Conservation (phyloP, 2,888 invertebrate genomes). For the Sphecodes monilicornis region DNA sequence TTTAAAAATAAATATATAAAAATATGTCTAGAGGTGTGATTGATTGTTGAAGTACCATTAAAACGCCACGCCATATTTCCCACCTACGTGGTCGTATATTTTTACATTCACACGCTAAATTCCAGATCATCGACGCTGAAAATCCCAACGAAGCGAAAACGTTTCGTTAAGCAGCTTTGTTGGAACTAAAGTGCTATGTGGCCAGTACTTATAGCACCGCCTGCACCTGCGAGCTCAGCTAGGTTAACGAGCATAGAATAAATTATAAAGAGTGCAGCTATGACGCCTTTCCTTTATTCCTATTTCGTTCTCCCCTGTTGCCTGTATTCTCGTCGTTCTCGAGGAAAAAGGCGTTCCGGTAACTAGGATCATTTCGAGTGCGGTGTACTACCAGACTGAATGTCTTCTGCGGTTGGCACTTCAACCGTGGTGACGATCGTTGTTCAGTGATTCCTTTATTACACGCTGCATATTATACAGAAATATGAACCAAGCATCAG, state of each 20-base stretch:
- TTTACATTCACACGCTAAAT: slow-evolving; percentile 46
- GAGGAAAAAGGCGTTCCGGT: background rate
- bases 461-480: background rate
- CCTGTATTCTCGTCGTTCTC: no score
- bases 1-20: background rate
- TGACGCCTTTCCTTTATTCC: slow-evolving; percentile 51
- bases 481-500: background rate
- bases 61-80: background rate
- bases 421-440: background rate
- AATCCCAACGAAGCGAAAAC: slow-evolving; percentile 51
- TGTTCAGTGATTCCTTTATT: background rate
- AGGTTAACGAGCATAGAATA: slow-evolving; percentile 59
- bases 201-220: slow-evolving; percentile 32
- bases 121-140: slow-evolving; percentile 61
- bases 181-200: slow-evolving; percentile 43
- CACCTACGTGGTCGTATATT: slow-evolving; percentile 40
- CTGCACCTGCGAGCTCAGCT: slow-evolving; percentile 26
- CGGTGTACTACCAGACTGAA: background rate
- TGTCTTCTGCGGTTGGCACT: background rate
- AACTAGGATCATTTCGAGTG: background rate
- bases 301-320: background rate
- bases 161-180: slow-evolving; percentile 58
- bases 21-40: background rate
- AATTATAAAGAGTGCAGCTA: slow-evolving; percentile 53
- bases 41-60: slow-evolving; percentile 24